Conservation (phyloP, 2,888 invertebrate genomes). For the Pammene fasciana region DNA sequence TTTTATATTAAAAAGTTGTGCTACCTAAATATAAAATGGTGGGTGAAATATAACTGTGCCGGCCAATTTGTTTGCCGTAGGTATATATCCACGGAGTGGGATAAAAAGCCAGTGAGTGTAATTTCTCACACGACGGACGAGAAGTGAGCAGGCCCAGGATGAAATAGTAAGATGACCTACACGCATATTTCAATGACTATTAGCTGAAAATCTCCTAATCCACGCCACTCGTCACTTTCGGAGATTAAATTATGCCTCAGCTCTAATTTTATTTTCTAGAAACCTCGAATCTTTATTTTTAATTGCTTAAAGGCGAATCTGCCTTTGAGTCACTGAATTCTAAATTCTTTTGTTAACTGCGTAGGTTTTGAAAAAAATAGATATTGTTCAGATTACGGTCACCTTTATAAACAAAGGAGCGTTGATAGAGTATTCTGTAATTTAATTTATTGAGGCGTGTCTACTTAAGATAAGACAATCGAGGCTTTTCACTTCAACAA, state of each 20-base stretch:
- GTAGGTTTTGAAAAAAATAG: background rate
- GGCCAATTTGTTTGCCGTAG: too few species aligned
- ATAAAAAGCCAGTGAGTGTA: too few species aligned
- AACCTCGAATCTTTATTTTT: background rate
- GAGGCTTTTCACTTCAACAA: background rate
- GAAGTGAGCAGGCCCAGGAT: too few species aligned
- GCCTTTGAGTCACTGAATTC: background rate
- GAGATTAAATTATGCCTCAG: background rate
- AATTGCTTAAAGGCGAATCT: slow-evolving; percentile 1
- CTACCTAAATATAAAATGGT: too few species aligned
- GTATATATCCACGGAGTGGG: too few species aligned
- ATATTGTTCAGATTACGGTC: background rate
- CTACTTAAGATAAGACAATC: background rate
- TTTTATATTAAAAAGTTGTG: too few species aligned
- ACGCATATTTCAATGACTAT: too few species aligned
- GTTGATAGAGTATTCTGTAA: background rate
- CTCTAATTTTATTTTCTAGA: background rate
- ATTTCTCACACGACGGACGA: too few species aligned
- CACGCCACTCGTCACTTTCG: too few species aligned
- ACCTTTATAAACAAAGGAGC: background rate
- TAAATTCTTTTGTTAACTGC: background rate
- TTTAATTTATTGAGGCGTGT: background rate
- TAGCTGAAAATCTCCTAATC: too few species aligned
- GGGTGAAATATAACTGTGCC: too few species aligned
- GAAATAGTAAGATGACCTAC: too few species aligned